Evolutionary conservation across 2,113 vertebrate species (phyloP).

Genomic region (Conger conger): DNA sequence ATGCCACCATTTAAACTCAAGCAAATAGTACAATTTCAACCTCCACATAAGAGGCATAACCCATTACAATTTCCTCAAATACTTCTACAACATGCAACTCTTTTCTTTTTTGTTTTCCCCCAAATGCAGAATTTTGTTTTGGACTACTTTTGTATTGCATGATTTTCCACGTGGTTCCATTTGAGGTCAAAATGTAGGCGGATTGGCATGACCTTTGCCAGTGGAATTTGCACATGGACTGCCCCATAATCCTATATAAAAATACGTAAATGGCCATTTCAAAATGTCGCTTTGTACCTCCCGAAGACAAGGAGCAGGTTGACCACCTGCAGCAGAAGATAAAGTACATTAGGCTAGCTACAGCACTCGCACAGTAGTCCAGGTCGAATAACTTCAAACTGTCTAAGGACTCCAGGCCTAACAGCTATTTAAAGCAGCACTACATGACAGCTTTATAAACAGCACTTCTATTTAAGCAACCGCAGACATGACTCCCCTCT

Average conservation of each 20-base stretch:
- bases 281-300: not conserved
- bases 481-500: conserved; percentile 11
- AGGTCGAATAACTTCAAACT: not conserved
- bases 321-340: not conserved
- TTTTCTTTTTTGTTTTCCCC: no score
- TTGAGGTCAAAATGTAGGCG: not conserved
- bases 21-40: not conserved
- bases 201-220: not conserved
- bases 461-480: conserved; percentile 44
- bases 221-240: not conserved
- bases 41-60: conserved; percentile 18
- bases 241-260: not conserved
- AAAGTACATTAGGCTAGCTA: not conserved
- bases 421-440: not conserved
- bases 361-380: not conserved
- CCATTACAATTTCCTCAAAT: no score
- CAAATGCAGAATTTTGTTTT: no score
- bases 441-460: conserved; percentile 46
- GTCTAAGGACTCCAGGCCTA: not conserved
- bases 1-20: conserved; percentile 1
- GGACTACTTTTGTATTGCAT: no score
- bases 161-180: not conserved
- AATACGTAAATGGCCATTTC: not conserved
- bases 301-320: not conserved
- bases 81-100: no score